Evolutionary conservation across 2,113 vertebrate species (phyloP), one percentile per base, ranked within the genome.

Genomic region (Gnathonemus echidnorhynchus): DNA sequence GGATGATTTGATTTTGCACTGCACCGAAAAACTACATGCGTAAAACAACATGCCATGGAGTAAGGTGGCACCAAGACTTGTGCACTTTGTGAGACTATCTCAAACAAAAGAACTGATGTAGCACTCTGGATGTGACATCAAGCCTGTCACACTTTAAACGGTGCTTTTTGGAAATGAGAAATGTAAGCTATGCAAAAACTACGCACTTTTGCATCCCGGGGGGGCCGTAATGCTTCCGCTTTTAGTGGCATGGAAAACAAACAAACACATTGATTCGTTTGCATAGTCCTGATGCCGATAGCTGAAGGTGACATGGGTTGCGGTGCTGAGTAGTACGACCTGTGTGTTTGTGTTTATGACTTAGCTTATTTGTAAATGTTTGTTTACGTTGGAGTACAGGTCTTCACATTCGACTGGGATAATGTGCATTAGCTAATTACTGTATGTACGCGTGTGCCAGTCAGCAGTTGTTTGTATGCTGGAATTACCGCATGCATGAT

Each of bases 401-500:
- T 35, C 39, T 70, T 15, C 10, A n/a, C 10, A 58, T 24, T 58
- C 11, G 84, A 49, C 35, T 49, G 56, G 10, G 48, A 15, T 62
- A 52, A 49, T 52, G 83, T 50, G 49, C 46, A 13, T 88, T 31
- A 85, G 45, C 21, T 48, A 31, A 48, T 86, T 6, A 19, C 21
- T 15, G 83, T 84, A 19, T 88, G 84, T 70, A 56, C 74, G 66
- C 87, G 77, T 87, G 87, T 89, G 45, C 17, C 35, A 77, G 87
- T 45, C 77, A 58, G 77, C 83, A 88, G 89, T 87, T 85, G 80
- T 85, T 85, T 80, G 74, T 19, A 89, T 50, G 87, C 85, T n/a
- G 74, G 58, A 89, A 56, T 77, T 90, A 70, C 89, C 85, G 86
- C 89, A 92, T 92, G 91, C 58, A 88, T 93, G 94, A 93, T 93